Evolutionary conservation across 2,797 vertebrate genomes (phyloP).

Genomic region (Sarcophilus harrisii): DNA sequence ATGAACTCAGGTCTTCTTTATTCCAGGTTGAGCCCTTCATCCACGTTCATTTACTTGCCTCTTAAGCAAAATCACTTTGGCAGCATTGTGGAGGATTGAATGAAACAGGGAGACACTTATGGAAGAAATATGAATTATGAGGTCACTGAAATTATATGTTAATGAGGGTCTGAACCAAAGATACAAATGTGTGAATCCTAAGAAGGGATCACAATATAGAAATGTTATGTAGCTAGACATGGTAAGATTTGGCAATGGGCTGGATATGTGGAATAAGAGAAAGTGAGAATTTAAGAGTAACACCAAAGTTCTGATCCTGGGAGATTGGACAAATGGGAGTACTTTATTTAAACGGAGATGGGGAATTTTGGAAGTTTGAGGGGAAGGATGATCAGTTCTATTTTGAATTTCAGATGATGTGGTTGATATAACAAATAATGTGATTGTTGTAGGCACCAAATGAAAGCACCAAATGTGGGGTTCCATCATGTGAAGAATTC

Average conservation of each 20-base stretch:
- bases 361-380: background rate
- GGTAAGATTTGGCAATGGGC: background rate
- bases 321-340: background rate
- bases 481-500: too few species aligned
- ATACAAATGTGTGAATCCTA: background rate
- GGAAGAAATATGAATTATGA: background rate
- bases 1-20: background rate
- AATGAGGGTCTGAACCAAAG: background rate
- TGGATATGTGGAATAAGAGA: background rate
- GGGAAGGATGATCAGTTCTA: background rate
- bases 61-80: background rate
- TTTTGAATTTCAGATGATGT: background rate
- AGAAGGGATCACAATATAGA: background rate
- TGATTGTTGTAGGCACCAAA: too few species aligned
- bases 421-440: too few species aligned
- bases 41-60: background rate
- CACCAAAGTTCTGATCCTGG: background rate
- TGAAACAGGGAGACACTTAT: background rate
- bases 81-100: background rate
- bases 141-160: too few species aligned
- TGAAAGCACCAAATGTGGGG: too few species aligned
- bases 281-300: background rate
- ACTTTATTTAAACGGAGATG: background rate
- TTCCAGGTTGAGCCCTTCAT: background rate
- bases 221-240: background rate